Base-by-base conservation (phyloP, 2,113 vertebrate species). In the Triplophysa siluroides region DNA sequence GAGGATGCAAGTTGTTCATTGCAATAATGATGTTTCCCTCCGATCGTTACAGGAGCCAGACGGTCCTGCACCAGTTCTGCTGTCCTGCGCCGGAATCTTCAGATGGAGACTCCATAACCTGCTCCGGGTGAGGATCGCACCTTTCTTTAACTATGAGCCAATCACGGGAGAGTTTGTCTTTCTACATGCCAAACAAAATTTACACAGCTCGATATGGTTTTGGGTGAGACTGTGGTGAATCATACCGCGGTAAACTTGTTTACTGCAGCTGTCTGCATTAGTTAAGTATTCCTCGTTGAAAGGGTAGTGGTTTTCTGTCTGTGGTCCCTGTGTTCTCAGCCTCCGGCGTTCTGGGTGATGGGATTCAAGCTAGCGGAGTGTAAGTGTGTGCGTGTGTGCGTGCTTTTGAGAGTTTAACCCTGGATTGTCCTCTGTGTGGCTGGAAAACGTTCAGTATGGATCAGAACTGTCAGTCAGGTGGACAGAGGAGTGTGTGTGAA, bases 51-150 rank as follows among this genome's bases (percentile, higher is more conserved):
- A 99, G 98, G 92, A 99, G 95, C 87, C 95, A 98, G 92, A 98
- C 94, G 0, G 96, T 98, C 89, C 93, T 99, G 88, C 97, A 99
- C 89, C 98, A 98, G 89, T 99, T 99, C 89, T 99, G 98, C 89
- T 98, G 97, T 87, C 98, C 98, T 1, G 97, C 96, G 9, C 96
- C 96, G 1, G 98, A 99, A 3, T 89, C 96, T 81, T 95, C 95
- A 87, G 97, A 98, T 84, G 89, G 82, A 4, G 93, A 93, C 75
- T 74, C 81, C 71, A 86, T 83, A 1, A 85, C 87, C 81, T 89
- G 90, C 65, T 89, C 92, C 45, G 79, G 92, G 92, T 94, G 88
- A 89, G 91, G 56, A 50, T 18, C 1, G 61, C 23, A 78, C 21
- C 50, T 62, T 33, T 62, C 69, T 33, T 62, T 21, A 62, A 23